These are phyloP conservation scores for Delia radicum DNA, from an alignment of 1,140 invertebrate genomes.

Conservation along the genomic window DNA sequence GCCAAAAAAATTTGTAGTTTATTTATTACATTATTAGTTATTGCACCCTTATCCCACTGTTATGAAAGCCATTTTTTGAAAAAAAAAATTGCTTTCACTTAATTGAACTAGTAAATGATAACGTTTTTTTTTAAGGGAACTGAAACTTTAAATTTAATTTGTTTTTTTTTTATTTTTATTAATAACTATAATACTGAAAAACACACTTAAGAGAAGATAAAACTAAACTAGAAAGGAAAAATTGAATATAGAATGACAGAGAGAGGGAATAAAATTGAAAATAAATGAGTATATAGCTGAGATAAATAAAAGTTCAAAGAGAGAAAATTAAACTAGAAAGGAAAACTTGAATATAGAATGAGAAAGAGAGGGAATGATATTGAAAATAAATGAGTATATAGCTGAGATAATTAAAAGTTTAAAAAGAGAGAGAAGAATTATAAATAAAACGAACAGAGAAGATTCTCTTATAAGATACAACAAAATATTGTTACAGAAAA, in stretches of 20 bases:
- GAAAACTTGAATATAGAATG: background rate
- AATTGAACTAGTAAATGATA: conserved; percentile 12
- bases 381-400: background rate
- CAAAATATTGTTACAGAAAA: too few species aligned
- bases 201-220: background rate
- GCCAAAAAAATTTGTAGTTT: conserved; percentile 4
- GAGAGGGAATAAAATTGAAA: too few species aligned
- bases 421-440: background rate
- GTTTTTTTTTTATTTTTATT: background rate
- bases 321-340: too few species aligned
- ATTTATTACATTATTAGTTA: conserved; percentile 26
- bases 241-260: background rate
- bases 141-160: background rate
- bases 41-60: conserved; percentile 30
- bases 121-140: background rate
- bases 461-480: too few species aligned
- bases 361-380: too few species aligned
- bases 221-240: background rate
- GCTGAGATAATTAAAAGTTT: background rate
- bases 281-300: background rate
- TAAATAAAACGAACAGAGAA: too few species aligned
- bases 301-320: background rate
- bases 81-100: background rate
- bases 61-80: background rate
- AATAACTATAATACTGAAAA: background rate